Base-by-base conservation (phyloP, 2,888 invertebrate genomes). In the Oligia latruncula region DNA sequence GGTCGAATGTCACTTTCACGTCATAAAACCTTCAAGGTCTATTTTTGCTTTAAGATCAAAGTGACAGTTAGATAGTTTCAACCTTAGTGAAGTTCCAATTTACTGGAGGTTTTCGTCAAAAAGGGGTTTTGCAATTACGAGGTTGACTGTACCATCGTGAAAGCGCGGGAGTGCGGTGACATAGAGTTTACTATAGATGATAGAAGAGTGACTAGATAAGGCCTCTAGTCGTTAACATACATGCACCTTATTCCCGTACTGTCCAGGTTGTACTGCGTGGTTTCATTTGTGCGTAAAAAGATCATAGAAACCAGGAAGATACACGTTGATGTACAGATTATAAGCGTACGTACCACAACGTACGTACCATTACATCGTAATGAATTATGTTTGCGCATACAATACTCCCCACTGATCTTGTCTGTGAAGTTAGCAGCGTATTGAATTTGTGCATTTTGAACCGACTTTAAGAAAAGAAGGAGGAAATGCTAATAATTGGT, bases 231-330 rank as follows among this genome's bases (percentile, higher is more conserved):
- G 43, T 49, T 20, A 35, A 29, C 13, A 29, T 11, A 71, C 13
- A 43, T 64, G 15, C 15, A 64, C 62, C 71, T n/a, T 35, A 64
- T 58, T 64, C 81, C 49, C 58, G 60, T 46, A 68, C 62, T 43
- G n/a, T 55, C 17, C 17, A 43, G 5, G 13, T 2, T 58, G 60
- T 62, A 62, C 5, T 6, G n/a, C n/a, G 15, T 71, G 13, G 20
- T 35, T 40, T 46, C 23, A 67, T 55, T 66, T 80, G 55, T 84
- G 85, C 66, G 35, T 64, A 40, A 20, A 49, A 29, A 23, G 9
- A 35, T 68, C 15, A 66, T 67, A 55, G 46, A 23, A 55, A 80
- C 64, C 64, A 72, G 71, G 66, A 40, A 49, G 29, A 78, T 23
- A 35, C 17, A 43, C 13, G 17, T 66, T 55, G 8, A 20, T 43